Evolutionary conservation across 1,140 invertebrate genomes (phyloP).

Genomic region (Psix sp.): DNA sequence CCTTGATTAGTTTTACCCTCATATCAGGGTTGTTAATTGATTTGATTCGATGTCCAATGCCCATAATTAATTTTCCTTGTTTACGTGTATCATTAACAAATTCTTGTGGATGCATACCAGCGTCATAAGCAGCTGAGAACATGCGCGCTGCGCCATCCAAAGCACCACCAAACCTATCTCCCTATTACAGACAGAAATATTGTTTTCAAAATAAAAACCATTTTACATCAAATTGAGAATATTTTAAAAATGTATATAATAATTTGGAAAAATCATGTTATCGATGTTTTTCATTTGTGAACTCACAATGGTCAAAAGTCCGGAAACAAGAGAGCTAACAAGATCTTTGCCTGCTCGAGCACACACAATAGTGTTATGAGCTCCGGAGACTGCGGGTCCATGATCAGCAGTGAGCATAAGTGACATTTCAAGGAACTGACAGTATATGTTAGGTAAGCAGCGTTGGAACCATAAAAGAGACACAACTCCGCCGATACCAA

Average conservation of each 20-base stretch:
- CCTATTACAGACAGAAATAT: too few relatives aligned
- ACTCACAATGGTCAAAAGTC: conserved; percentile 97
- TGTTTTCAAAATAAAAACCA: too few relatives aligned
- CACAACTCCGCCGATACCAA: conserved; percentile 98
- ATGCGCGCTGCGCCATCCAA: conserved; percentile 96
- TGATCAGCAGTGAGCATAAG: conserved; percentile 99
- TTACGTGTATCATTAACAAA: conserved; percentile 99
- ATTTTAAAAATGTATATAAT: too few relatives aligned
- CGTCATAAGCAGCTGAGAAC: conserved; percentile 97
- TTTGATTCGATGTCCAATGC: conserved; percentile 98
- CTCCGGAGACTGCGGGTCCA: conserved; percentile 98
- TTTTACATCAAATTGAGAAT: too few relatives aligned
- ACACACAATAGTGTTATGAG: conserved; percentile 99
- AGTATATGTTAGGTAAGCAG: conserved; percentile 94
- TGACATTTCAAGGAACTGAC: conserved; percentile 99
- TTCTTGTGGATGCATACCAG: conserved; percentile 96
- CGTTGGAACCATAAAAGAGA: conserved; percentile 99
- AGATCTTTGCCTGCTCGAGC: conserved; percentile 99
- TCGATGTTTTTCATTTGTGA: too few relatives aligned
- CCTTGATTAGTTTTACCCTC: conserved; percentile 96
- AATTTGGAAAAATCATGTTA: too few relatives aligned
- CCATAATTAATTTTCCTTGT: conserved; percentile 98
- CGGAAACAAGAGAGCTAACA: conserved; percentile 96
- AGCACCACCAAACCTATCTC: conserved; percentile 98
- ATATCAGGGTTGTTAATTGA: conserved; percentile 99